phyloP scores from a whole-genome alignment of 2,888 invertebrate genomes.

The Portevinia maculata region DNA sequence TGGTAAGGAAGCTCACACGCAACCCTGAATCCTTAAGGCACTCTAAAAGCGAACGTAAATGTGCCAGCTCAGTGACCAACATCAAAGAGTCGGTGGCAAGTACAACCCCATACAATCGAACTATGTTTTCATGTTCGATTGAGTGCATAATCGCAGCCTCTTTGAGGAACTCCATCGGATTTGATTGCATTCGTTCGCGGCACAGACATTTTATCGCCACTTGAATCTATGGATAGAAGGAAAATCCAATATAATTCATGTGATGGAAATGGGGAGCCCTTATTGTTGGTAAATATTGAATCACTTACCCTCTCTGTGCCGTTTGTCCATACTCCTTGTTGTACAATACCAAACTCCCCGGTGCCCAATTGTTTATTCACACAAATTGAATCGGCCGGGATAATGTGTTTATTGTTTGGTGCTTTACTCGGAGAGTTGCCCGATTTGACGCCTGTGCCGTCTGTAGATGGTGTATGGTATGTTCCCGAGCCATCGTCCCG shows the following conservation, averaged over 20 bases:
- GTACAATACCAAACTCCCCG: conserved; percentile 99
- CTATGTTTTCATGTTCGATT: conserved; percentile 98
- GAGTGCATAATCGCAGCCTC: conserved; percentile 99
- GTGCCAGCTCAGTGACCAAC: conserved; percentile 95
- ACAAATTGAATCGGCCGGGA: conserved; percentile 94
- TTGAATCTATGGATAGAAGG: conserved; percentile 87
- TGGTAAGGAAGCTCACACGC: conserved; percentile 93
- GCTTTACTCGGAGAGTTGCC: conserved; percentile 83
- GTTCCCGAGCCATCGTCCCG: conserved; percentile 78
- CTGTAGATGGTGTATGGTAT: conserved; percentile 60
- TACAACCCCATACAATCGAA: conserved; percentile 98
- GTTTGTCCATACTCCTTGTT: conserved; percentile 98
- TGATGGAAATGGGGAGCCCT: conserved; percentile 30
- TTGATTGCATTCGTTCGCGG: conserved; percentile 96
- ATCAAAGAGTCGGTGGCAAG: conserved; percentile 94
- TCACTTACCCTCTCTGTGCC: conserved; percentile 92
- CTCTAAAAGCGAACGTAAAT: conserved; percentile 95
- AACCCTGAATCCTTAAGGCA: conserved; percentile 97
- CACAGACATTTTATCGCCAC: conserved; percentile 98
- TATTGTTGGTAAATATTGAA: conserved; percentile 13
- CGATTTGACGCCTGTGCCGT: conserved; percentile 58
- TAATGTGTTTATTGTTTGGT: conserved; percentile 91
- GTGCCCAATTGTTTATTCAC: conserved; percentile 97
- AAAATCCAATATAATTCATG: conserved; percentile 4
- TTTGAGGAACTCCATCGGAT: conserved; percentile 97